These are phyloP conservation scores for Temnopleurus reevesii DNA, from an alignment of 53 echinoderm and acorn worm genomes.

Conservation along the genomic window DNA sequence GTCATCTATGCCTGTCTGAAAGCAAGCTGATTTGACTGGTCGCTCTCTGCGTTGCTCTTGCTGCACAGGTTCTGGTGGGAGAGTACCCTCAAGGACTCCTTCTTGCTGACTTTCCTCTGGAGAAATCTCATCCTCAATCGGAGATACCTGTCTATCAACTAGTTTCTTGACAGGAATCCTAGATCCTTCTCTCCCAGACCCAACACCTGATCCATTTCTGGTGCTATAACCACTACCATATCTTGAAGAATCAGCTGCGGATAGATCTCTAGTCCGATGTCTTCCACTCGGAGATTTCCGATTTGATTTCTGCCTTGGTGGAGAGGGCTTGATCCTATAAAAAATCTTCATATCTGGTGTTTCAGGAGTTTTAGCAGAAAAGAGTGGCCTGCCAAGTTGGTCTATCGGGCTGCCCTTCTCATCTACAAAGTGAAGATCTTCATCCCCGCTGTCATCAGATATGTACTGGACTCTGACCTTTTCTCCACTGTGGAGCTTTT, in stretches of 20 bases:
- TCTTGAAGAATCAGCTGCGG: conserved; percentile 49
- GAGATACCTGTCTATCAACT: conserved; percentile 46
- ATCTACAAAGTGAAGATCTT: conserved; percentile 94
- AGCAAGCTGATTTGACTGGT: conserved; percentile 35
- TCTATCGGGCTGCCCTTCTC: conserved; percentile 95
- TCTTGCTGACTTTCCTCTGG: conserved; percentile 38
- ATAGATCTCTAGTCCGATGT: conserved; percentile 12
- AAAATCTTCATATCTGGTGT: conserved; percentile 62
- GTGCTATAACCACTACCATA: conserved; percentile 5
- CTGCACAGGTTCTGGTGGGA: conserved; percentile 4
- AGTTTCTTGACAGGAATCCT: neutral
- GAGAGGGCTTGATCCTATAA: conserved; percentile 85
- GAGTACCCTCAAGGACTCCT: conserved; percentile 46
- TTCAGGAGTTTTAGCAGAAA: conserved; percentile 12
- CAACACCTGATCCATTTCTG: neutral
- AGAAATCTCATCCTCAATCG: conserved; percentile 30
- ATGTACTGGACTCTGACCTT: conserved; percentile 87
- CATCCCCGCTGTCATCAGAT: conserved; percentile 95
- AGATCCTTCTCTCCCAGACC: neutral
- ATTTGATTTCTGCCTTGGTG: conserved; percentile 65
- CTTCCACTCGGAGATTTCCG: conserved; percentile 15
- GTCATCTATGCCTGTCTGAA: conserved; percentile 37
- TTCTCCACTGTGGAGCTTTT: conserved; percentile 60
- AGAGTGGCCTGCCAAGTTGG: conserved; percentile 64
- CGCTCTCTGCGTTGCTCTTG: neutral